Base-by-base conservation (phyloP, 1,140 invertebrate genomes). In the Piezodorus guildinii region DNA sequence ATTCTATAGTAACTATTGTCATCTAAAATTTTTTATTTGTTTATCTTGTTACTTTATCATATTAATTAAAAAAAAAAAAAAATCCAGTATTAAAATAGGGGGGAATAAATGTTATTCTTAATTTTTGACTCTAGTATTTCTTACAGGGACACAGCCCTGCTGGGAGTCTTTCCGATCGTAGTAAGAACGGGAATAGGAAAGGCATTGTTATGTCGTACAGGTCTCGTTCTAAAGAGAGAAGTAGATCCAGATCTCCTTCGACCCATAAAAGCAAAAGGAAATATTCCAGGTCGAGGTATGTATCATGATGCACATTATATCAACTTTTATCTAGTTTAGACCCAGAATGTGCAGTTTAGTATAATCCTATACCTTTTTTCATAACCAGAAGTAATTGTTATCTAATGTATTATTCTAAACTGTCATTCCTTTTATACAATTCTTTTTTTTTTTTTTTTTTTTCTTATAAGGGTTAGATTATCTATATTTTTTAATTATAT, bases 231-330 rank as follows among this genome's bases (percentile, higher is more conserved):
- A 49, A 49, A 21, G 46, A 49, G 19, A 17, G 46, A 19, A 49
- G 46, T 49, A 49, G 46, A 49, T 49, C 46, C 17, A 9, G 16
- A 5, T 49, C 46, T 10, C 46, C 46, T 17, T 21, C 46, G 8
- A 21, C 46, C 12, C 46, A 49, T 49, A 49, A 49, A 49, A 19
- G n/a, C n/a, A 49, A 49, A 49, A 49, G 46, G 46, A 49, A 49
- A 49, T 49, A 49, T 49, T 49, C 46, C 14, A 49, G 46, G 17
- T 49, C 46, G 1, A 49, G 46, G 46, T 49, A n/a, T 5, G 1
- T 21, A 17, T 49, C 4, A 46, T n/a, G n/a, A n/a, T n/a, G n/a
- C n/a, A 46, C 27, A 30, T 30, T 4, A 30, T 30, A 30, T 30
- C 8, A 8, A 30, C 3, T 30, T 8, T 30, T 30, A 30, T 4